Percentiles rank a stretch among this genome's conserved stretches.
Conservation (phyloP, 2,888 invertebrate genomes). For the Hypsopygia costalis region DNA sequence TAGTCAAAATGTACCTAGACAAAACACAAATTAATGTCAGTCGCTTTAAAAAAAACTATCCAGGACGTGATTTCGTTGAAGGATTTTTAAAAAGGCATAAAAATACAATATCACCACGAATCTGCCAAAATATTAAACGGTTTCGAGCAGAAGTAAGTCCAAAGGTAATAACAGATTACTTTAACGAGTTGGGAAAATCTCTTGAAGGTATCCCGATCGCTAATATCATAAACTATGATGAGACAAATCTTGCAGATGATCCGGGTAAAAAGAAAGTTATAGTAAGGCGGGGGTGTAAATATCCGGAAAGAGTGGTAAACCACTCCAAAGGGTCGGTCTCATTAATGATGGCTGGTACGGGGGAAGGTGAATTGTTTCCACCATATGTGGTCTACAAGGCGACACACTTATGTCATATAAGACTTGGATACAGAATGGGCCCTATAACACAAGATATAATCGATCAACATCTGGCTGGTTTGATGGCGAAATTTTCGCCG, state of each 20-base stretch:
- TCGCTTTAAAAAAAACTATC: constrained; percentile 6
- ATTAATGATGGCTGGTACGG: constrained; percentile 41
- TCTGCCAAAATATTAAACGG: neutral
- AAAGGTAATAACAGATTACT: neutral
- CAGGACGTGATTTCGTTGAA: constrained; percentile 3
- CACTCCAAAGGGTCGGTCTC: constrained; percentile 21
- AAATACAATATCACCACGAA: neutral
- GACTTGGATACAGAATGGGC: constrained; percentile 45
- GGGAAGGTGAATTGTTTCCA: constrained; percentile 36
- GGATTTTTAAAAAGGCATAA: neutral
- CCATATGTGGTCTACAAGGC: constrained; percentile 49
- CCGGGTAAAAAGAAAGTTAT: constrained; percentile 10
- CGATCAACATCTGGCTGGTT: constrained; percentile 41
- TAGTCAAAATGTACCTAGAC: constrained; percentile 20
- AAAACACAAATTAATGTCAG: constrained; percentile 9
- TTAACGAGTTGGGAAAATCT: neutral
- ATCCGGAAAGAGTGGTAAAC: constrained; percentile 14
- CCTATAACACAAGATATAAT: constrained; percentile 37
- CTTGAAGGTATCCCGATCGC: constrained; percentile 1
- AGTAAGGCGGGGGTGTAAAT: constrained; percentile 12
- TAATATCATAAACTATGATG: constrained; percentile 17
- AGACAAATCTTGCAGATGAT: constrained; percentile 15
- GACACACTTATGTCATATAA: constrained; percentile 9
- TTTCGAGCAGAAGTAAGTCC: neutral
- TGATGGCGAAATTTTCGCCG: constrained; percentile 33